Conservation (phyloP, 2,888 invertebrate genomes). For the Acanthosepion pharaonis region DNA sequence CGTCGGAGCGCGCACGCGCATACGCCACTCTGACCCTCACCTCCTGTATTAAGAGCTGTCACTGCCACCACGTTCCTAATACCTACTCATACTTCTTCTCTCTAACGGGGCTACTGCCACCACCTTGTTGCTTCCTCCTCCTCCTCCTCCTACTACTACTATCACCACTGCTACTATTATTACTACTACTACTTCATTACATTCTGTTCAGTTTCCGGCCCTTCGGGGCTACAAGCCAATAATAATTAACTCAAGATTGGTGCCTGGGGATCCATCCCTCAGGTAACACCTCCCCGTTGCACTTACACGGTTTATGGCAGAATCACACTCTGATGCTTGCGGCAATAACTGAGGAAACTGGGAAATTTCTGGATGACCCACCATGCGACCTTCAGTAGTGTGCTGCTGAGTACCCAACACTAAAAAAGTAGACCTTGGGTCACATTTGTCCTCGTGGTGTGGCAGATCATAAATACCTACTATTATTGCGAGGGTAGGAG, state of each 20-base stretch:
- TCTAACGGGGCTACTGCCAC: neutral
- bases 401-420: too few relatives aligned
- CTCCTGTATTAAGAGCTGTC: neutral
- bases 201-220: slow-evolving; percentile 2
- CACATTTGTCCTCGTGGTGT: too few relatives aligned
- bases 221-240: neutral
- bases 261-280: neutral
- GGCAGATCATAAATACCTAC: too few relatives aligned
- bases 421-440: too few relatives aligned
- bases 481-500: too few relatives aligned
- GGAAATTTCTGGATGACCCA: too few relatives aligned
- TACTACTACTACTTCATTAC: neutral
- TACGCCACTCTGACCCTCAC: neutral
- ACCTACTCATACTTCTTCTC: neutral
- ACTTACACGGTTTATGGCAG: neutral
- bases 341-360: too few relatives aligned
- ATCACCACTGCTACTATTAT: neutral
- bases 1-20: slow-evolving; percentile 25
- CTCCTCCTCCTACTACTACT: neutral
- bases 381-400: too few relatives aligned
- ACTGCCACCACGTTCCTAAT: neutral
- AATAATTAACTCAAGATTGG: neutral
- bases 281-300: neutral
- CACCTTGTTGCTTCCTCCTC: neutral
- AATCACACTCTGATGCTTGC: neutral